Conservation (phyloP, 23 tunicate genomes). For the Oikopleura dioica region DNA sequence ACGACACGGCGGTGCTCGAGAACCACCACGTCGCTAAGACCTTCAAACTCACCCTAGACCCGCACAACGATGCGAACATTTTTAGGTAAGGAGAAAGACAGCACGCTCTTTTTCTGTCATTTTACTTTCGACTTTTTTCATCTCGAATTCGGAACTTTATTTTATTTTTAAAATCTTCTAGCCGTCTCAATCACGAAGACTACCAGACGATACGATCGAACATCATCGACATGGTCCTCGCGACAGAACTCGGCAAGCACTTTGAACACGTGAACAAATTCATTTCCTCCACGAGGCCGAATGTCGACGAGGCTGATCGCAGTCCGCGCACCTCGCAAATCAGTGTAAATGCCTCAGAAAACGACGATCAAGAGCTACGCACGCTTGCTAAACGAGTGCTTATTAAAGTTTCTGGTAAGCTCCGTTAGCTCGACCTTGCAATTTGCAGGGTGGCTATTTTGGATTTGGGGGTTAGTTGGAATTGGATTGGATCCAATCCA, state of each 20-base stretch:
- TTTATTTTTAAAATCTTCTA: neutral
- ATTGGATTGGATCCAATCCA: no score
- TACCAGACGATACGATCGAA: conserved; percentile 29
- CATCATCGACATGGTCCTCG: conserved; percentile 54
- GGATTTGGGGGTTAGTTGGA: no score
- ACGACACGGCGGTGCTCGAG: conserved; percentile 60
- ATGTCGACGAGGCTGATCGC: conserved; percentile 11
- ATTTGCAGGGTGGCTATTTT: no score
- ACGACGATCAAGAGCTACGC: conserved; percentile 25
- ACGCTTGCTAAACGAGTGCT: conserved; percentile 33
- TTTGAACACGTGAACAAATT: conserved; percentile 75
- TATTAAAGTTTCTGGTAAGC: conserved; percentile 34
- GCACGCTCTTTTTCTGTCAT: no score
- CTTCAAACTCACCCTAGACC: conserved; percentile 44
- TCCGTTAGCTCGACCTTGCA: no score
- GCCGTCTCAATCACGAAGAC: conserved; percentile 14
- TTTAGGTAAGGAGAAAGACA: conserved; percentile 33
- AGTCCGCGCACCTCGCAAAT: conserved; percentile 12
- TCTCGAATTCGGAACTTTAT: neutral
- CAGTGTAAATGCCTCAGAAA: neutral
- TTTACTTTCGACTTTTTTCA: neutral
- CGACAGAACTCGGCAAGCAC: conserved; percentile 47
- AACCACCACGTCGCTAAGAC: conserved; percentile 48
- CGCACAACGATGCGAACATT: conserved; percentile 27
- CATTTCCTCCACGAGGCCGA: conserved; percentile 10